phyloP scores from a whole-genome alignment of 2,888 invertebrate genomes.

The Incurvaria masculella region DNA sequence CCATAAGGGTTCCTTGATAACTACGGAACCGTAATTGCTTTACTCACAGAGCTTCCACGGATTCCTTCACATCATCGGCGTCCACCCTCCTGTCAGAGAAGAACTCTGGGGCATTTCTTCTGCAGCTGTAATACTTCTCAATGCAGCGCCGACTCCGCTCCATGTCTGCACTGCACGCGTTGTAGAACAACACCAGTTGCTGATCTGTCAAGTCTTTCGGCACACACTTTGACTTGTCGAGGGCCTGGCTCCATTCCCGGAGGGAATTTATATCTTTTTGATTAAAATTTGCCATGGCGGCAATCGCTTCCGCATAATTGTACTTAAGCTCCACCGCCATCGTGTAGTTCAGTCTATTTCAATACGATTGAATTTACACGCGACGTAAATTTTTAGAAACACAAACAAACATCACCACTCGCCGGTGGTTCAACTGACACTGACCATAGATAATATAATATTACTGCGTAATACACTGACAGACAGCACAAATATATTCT shows the following conservation, averaged over 20 bases:
- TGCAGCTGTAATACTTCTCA: conserved; percentile 56
- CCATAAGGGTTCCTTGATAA: no score
- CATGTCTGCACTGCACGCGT: conserved; percentile 61
- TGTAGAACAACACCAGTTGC: conserved; percentile 62
- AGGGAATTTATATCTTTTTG: conserved; percentile 44
- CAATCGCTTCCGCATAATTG: conserved; percentile 39
- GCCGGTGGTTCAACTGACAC: no score
- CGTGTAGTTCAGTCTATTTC: conserved; percentile 1
- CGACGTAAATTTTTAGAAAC: no score
- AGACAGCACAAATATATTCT: no score
- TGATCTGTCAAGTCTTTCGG: conserved; percentile 55
- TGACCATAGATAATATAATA: no score
- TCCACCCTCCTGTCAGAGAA: conserved; percentile 57
- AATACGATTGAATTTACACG: conserved; percentile 1
- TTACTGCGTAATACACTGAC: no score
- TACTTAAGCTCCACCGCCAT: conserved; percentile 45
- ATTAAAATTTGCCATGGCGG: conserved; percentile 47
- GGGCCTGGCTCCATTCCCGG: conserved; percentile 41
- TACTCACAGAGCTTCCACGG: conserved; percentile 55
- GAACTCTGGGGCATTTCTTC: conserved; percentile 60
- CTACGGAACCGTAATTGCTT: no score
- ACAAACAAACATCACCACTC: no score
- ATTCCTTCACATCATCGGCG: conserved; percentile 42
- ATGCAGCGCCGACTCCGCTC: conserved; percentile 62
- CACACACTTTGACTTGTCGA: conserved; percentile 47